A percentile compares a stretch with the other conserved stretches of the same genome.
phyloP scores from a whole-genome alignment of 2,113 vertebrate genomes.

The Aepyceros melampus region DNA sequence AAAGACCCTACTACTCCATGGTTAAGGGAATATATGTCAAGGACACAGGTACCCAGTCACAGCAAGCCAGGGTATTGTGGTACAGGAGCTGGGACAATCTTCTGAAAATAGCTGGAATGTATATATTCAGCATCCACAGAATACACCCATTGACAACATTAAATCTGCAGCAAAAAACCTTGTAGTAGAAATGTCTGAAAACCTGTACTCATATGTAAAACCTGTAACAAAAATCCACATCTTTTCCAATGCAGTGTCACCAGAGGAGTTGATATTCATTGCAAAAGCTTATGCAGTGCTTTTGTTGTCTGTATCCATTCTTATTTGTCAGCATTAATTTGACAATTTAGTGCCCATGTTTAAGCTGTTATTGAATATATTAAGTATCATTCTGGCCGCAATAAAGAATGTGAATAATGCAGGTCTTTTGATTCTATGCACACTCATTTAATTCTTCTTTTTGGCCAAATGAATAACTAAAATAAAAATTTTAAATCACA shows the following conservation, averaged over 20 bases:
- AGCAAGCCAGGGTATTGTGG: background rate
- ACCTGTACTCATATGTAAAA: background rate
- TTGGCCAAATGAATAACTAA: background rate
- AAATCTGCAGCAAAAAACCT: background rate
- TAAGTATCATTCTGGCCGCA: background rate
- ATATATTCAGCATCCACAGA: fast-evolving
- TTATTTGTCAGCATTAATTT: background rate
- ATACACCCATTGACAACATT: background rate
- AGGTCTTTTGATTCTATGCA: background rate
- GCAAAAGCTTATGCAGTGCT: background rate
- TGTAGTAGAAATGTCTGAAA: background rate
- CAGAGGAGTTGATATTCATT: background rate
- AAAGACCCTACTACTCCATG: background rate
- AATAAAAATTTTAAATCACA: background rate
- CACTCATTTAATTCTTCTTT: background rate
- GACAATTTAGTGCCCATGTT: background rate
- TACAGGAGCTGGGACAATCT: background rate
- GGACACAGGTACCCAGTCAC: background rate
- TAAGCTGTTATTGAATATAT: background rate
- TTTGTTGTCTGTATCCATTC: background rate
- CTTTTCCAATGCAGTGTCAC: background rate
- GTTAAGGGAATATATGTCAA: background rate
- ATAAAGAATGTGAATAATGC: background rate
- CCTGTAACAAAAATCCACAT: background rate
- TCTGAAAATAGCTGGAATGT: background rate